Evolutionary conservation across 2,888 invertebrate species (phyloP).

Genomic region (Lacanobia wlatinum): DNA sequence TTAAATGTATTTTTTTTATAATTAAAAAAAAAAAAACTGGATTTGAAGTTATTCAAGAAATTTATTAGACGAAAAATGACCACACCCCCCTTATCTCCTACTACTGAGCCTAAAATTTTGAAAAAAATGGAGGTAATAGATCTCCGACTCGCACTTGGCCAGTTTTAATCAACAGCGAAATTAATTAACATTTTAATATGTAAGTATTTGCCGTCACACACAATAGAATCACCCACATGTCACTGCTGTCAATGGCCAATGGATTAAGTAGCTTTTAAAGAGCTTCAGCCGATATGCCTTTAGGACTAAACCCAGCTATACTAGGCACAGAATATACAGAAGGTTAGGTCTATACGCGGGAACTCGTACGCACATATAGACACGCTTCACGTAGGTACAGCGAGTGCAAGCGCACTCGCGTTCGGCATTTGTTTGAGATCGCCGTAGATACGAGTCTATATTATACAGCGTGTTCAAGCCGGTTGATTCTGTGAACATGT

Average conservation of each 20-base stretch:
- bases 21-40: too few species aligned
- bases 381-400: too few species aligned
- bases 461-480: too few species aligned
- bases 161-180: constrained; percentile 29
- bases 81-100: too few species aligned
- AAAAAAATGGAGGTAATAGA: too few species aligned
- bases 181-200: constrained; percentile 25
- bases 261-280: constrained; percentile 36
- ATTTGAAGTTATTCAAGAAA: too few species aligned
- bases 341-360: not conserved
- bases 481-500: too few species aligned
- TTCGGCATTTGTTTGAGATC: not conserved
- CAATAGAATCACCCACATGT: constrained; percentile 18
- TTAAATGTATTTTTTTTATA: too few species aligned
- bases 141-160: too few species aligned
- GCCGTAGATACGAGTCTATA: too few species aligned
- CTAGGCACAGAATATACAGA: not conserved
- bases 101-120: too few species aligned
- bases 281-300: constrained; percentile 16
- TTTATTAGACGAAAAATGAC: too few species aligned
- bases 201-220: constrained; percentile 25
- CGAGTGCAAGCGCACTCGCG: not conserved
- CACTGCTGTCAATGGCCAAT: constrained; percentile 2
- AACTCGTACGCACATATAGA: not conserved
- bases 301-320: not conserved